These are phyloP conservation scores for Ciconia boyciana DNA, from an alignment of 2,113 vertebrate species.

Conservation along the genomic window DNA sequence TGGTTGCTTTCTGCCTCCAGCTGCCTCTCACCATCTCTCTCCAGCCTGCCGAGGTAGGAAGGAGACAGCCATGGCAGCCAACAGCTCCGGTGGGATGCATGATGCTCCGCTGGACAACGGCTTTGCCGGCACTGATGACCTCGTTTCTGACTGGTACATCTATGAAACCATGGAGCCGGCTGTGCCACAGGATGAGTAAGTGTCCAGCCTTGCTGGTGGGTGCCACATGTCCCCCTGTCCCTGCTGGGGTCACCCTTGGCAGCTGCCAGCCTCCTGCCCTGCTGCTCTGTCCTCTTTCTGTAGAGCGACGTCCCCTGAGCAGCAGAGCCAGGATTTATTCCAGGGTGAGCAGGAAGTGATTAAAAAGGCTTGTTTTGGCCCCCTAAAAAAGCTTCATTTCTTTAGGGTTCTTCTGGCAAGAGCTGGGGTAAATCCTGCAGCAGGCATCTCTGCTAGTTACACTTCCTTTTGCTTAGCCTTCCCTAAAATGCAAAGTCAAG, in stretches of 20 bases:
- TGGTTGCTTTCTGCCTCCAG: not conserved
- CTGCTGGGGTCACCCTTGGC: not conserved
- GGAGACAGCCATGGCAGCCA: constrained; percentile 27
- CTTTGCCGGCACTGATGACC: not conserved
- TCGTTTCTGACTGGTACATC: constrained; percentile 68
- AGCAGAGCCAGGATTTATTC: not conserved
- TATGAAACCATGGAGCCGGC: constrained; percentile 18
- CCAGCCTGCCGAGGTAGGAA: not conserved
- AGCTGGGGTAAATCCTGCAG: not conserved
- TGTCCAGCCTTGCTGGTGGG: not conserved
- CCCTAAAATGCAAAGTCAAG: not conserved
- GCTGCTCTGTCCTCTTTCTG: not conserved
- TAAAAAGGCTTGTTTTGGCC: not conserved
- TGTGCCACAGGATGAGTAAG: constrained; percentile 46
- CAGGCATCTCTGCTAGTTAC: fast-evolving
- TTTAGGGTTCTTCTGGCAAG: not conserved
- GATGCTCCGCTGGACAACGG: not conserved
- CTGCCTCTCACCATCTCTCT: not conserved
- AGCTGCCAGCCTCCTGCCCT: not conserved
- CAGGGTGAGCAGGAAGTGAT: fast-evolving
- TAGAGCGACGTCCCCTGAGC: fast-evolving
- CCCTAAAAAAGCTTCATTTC: not conserved
- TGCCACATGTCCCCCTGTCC: not conserved
- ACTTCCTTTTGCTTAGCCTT: not conserved
- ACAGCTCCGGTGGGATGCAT: not conserved